These are phyloP conservation scores for Xenopus borealis DNA, from an alignment of 2,113 vertebrate species.

Conservation along the genomic window DNA sequence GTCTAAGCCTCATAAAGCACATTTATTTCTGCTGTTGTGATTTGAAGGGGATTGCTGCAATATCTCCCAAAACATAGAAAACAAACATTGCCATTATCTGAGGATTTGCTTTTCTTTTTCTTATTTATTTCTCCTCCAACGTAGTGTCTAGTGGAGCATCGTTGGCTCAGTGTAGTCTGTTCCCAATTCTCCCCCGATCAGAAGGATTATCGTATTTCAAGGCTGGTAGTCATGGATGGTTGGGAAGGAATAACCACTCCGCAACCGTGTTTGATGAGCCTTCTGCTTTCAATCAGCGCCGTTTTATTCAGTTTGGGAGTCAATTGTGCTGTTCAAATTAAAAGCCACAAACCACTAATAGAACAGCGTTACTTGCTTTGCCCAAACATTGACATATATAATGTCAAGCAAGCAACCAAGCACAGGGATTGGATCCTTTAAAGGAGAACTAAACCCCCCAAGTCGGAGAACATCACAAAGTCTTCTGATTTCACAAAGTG, in stretches of 20 bases:
- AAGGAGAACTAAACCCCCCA: too few species aligned
- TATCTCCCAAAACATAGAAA: slow-evolving; percentile 11
- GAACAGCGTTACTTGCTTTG: not conserved
- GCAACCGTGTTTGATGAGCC: slow-evolving; percentile 7
- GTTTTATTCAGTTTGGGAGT: slow-evolving; percentile 14
- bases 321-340: slow-evolving; percentile 33
- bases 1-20: slow-evolving; percentile 14
- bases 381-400: not conserved
- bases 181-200: slow-evolving; percentile 31
- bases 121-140: slow-evolving; percentile 2
- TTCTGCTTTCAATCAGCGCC: slow-evolving; percentile 37
- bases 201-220: slow-evolving; percentile 38
- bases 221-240: slow-evolving; percentile 40
- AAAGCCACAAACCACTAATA: slow-evolving; percentile 15
- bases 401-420: too few species aligned
- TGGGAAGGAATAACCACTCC: slow-evolving; percentile 32
- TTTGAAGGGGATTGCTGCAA: slow-evolving; percentile 15
- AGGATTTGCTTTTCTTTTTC: not conserved
- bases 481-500: too few species aligned
- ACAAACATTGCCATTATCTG: slow-evolving; percentile 14
- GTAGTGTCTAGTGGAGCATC: slow-evolving; percentile 5
- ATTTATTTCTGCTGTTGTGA: slow-evolving; percentile 15
- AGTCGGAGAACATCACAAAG: too few species aligned
- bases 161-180: slow-evolving; percentile 14
- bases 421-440: too few species aligned